Conservation (phyloP, 2,113 vertebrate species). For the Notarius quadriscutis region DNA sequence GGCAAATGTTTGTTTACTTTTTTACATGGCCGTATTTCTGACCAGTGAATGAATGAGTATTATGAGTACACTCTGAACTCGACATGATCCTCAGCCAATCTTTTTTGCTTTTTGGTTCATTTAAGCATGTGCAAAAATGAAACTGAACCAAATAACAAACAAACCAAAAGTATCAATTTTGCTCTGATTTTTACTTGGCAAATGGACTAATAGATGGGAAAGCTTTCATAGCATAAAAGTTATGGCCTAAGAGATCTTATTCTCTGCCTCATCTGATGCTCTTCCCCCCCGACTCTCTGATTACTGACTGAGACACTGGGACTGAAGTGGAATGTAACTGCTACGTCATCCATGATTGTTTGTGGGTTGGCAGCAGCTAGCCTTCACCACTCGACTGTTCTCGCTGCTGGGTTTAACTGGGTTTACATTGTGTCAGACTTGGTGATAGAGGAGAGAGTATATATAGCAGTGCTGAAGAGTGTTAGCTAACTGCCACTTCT, state of each 20-base stretch:
- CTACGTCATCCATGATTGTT: conserved; percentile 34
- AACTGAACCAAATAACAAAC: neutral
- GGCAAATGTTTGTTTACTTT: neutral
- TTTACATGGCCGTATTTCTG: neutral
- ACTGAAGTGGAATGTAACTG: conserved; percentile 2
- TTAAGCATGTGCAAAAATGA: neutral
- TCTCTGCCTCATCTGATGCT: neutral
- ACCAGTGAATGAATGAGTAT: neutral
- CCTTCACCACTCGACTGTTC: conserved; percentile 24
- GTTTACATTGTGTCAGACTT: conserved; percentile 24
- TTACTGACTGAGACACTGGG: neutral
- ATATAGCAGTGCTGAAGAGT: conserved; percentile 19
- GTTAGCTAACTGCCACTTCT: conserved; percentile 39
- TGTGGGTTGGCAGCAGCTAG: conserved; percentile 27
- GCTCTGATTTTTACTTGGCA: neutral
- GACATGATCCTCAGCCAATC: neutral
- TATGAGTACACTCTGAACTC: neutral
- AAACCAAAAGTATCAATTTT: neutral
- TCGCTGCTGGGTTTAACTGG: conserved; percentile 32
- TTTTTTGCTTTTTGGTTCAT: neutral
- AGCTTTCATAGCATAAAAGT: neutral
- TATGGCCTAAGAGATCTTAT: neutral
- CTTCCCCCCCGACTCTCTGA: neutral
- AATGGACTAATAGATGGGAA: neutral
- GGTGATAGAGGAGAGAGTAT: conserved; percentile 32